Base-by-base conservation (phyloP, 92 coral and sea anemone genomes). In the Blastomussa wellsi region DNA sequence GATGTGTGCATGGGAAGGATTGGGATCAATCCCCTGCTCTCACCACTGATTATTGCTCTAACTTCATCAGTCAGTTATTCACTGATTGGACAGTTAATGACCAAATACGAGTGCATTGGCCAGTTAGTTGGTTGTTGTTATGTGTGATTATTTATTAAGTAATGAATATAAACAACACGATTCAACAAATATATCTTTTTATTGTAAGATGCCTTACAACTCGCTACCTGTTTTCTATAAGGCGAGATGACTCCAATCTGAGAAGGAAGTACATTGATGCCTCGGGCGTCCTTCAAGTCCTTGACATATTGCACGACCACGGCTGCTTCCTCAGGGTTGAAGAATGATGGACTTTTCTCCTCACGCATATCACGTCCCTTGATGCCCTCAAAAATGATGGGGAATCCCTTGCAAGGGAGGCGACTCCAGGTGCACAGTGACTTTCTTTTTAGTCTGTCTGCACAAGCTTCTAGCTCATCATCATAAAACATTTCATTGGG, bases 401-500 rank as follows among this genome's bases (percentile, higher is more conserved):
- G 98, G 76, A 94, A 94, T 44, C 91, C 94, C 84, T 92, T 92
- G 80, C 83, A 59, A 19, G 94, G 93, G 22, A 94, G 89, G 1
- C 88, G 84, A 35, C 90, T 86, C 98, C 98, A 94, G 69, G 82
- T 88, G 36, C 94, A 92, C 68, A 94, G 76, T 4, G 98, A 92
- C 47, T 87, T 86, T 20, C 98, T 89, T 53, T 82, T 89, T 10
- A 92, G 81, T 51, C 81, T 60, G 84, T 94, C 92, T 0, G 98
- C 98, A 60, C 95, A 88, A 10, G 91, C 83, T 26, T 93, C 95
- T 5, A 94, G 92, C 80, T 94, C 98, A 71, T 92, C 93, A 42
- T 94, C 98, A 60, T 94, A 94, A 78, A 94, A 94, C 98, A 94
- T 87, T 53, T 92, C 94, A 78, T 92, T 94, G 20, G 98, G 98